Evolutionary conservation across 2,113 vertebrate genomes (phyloP).

Genomic region (Chaetodon auriga): DNA sequence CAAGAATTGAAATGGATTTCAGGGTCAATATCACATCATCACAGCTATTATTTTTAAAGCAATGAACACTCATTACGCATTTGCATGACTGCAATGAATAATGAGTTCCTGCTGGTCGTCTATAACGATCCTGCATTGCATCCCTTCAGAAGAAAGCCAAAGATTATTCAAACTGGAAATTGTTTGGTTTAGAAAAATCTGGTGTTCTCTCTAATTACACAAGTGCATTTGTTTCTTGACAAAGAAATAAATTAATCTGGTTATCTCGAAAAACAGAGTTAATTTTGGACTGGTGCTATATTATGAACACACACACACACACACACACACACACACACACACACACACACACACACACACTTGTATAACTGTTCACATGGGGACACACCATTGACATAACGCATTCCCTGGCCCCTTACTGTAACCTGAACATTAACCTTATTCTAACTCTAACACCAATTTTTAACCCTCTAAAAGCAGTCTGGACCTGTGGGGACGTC

Average conservation of each 20-base stretch:
- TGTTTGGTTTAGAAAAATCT: background rate
- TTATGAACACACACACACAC: background rate
- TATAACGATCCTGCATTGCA: background rate
- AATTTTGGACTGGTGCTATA: background rate
- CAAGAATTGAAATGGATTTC: constrained; percentile 74
- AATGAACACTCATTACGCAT: constrained; percentile 51
- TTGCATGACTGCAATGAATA: constrained; percentile 59
- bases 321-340: background rate
- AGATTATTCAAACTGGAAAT: constrained; percentile 13
- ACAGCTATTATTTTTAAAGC: constrained; percentile 62
- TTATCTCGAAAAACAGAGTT: background rate
- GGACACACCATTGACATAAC: too few relatives aligned
- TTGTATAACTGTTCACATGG: too few relatives aligned
- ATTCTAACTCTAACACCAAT: too few relatives aligned
- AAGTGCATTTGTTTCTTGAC: background rate
- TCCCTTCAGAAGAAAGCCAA: background rate
- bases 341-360: too few relatives aligned
- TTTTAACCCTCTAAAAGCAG: too few relatives aligned
- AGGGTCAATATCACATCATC: constrained; percentile 73
- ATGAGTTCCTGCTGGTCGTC: constrained; percentile 39
- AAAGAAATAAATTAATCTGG: background rate
- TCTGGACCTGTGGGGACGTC: too few relatives aligned
- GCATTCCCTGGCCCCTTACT: too few relatives aligned
- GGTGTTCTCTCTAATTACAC: background rate
- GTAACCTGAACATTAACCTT: too few relatives aligned